Base-by-base conservation (phyloP, 1,140 invertebrate species). In the Neotoxoptera formosana region DNA sequence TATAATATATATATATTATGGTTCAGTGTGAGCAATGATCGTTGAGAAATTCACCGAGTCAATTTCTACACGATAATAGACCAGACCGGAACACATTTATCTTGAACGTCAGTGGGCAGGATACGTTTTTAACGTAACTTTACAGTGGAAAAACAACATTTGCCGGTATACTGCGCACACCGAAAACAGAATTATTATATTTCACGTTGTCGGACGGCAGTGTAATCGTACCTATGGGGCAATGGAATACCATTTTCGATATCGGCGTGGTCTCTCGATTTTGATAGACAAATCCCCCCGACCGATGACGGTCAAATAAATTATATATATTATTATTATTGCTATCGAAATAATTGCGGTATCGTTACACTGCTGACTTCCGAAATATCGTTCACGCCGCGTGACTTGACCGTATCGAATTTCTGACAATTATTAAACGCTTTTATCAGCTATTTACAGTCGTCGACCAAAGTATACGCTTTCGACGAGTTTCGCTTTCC, bases 71-170 rank as follows among this genome's bases (percentile, higher is more conserved):
- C 34, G n/a, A 56, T 53, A 89, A 53, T 56, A 89, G 21, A 56
- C 88, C 23, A 56, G 51, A 89, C 51, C 88, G 88, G 88, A 89
- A 89, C 48, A 36, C 88, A 89, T 89, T 89, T 89, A 56, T 89
- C n/a, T 89, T 56, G 45, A 86, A 30, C 25, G 45, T 86, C 45
- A 86, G 45, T 47, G 88, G 21, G 9, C 88, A 53, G n/a, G 34
- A 89, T 89, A 89, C 41, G 47, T 89, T 53, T 76, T 89, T 89
- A 51, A 53, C 48, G 30, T 53, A 89, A 89, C 48, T 36, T 36
- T 36, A 53, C 87, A 36, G n/a, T 21, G 41, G 41, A 89, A 89
- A 89, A 51, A 48, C 36, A 34, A n/a, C 20, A 51, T 89, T 36
- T 48, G 36, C 23, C 51, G 23, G 41, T 53, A 89, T 89, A 34